Conservation (phyloP, 2,888 invertebrate genomes). For the Boloria selene region DNA sequence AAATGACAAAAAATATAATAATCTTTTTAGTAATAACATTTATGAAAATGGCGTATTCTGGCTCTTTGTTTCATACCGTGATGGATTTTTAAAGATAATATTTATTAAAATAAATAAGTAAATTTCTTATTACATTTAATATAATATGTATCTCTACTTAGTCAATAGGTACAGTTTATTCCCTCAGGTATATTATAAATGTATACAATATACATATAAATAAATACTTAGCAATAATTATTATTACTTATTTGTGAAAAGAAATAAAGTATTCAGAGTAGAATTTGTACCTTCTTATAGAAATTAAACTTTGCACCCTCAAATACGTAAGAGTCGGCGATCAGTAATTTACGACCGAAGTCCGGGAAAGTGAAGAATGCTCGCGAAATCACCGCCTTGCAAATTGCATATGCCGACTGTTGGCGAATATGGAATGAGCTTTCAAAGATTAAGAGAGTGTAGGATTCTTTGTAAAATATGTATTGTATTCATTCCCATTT, state of each 20-base stretch:
- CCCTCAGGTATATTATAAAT: background rate
- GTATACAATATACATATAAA: background rate
- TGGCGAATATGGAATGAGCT: conserved; percentile 31
- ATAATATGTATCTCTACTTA: too few relatives aligned
- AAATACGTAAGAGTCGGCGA: conserved; percentile 36
- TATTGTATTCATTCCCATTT: too few relatives aligned
- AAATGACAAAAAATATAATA: too few relatives aligned
- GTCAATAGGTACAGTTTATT: too few relatives aligned
- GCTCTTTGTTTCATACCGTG: too few relatives aligned
- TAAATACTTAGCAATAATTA: background rate
- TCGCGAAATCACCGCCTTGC: conserved; percentile 56
- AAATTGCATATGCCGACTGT: conserved; percentile 30
- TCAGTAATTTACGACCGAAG: conserved; percentile 44
- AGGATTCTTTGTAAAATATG: background rate
- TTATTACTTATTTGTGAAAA: too few relatives aligned
- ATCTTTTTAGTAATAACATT: too few relatives aligned
- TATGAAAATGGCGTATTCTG: too few relatives aligned
- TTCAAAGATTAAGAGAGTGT: conserved; percentile 11
- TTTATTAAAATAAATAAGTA: too few relatives aligned
- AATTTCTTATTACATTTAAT: too few relatives aligned
- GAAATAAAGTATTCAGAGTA: conserved; percentile 2
- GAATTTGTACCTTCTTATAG: conserved; percentile 15
- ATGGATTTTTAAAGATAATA: too few relatives aligned
- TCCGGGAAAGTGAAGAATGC: conserved; percentile 59
- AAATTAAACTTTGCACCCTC: conserved; percentile 28